These are phyloP conservation scores for Melieria crassipennis DNA, from an alignment of 2,888 invertebrate species.

Conservation along the genomic window DNA sequence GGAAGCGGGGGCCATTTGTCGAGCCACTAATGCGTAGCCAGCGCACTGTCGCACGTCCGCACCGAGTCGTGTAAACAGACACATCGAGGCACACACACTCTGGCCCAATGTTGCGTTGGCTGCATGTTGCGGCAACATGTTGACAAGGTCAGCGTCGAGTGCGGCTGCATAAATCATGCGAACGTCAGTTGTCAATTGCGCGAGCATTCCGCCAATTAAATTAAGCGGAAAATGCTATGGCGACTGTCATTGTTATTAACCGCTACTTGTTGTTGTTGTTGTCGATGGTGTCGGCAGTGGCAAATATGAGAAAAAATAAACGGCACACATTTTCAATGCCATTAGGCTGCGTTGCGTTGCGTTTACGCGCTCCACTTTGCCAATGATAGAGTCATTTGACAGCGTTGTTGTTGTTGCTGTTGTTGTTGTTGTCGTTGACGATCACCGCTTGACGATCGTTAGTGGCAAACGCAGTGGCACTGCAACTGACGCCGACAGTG, in stretches of 20 bases:
- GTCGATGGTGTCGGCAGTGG: slow-evolving; percentile 24
- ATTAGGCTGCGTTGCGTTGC: slow-evolving; percentile 17
- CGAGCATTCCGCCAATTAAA: slow-evolving; percentile 61
- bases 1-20: too few relatives aligned
- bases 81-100: slow-evolving; percentile 27
- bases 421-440: slow-evolving; percentile 8
- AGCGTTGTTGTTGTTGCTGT: slow-evolving; percentile 4
- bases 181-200: slow-evolving; percentile 58
- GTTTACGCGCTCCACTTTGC: neutral
- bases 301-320: slow-evolving; percentile 1
- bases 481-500: slow-evolving; percentile 31
- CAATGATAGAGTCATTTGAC: slow-evolving; percentile 19
- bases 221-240: slow-evolving; percentile 57
- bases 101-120: slow-evolving; percentile 5
- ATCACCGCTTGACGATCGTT: slow-evolving; percentile 6
- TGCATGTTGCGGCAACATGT: slow-evolving; percentile 51
- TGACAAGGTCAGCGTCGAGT: slow-evolving; percentile 54
- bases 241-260: slow-evolving; percentile 25
- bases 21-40: slow-evolving; percentile 4
- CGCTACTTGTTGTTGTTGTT: slow-evolving; percentile 22
- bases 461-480: slow-evolving; percentile 31
- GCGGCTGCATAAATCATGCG: slow-evolving; percentile 52
- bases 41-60: neutral
- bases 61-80: slow-evolving; percentile 16
- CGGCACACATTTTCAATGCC: slow-evolving; percentile 16